phyloP scores from a whole-genome alignment of 2,113 vertebrate species.

The Neodontobutis hainanensis region DNA sequence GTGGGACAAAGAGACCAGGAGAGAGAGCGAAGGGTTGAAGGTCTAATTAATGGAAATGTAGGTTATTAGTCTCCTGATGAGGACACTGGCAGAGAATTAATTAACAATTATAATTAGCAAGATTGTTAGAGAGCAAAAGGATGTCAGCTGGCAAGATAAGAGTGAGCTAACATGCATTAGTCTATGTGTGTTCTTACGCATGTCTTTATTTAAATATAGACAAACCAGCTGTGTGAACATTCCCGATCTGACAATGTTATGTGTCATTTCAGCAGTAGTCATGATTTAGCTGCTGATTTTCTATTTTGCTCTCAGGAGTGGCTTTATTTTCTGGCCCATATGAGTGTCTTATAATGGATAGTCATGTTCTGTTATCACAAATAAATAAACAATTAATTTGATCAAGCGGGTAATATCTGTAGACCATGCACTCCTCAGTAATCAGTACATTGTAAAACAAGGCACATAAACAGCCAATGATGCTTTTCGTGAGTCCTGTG shows the following conservation, averaged over 20 bases:
- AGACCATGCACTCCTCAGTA: conserved; percentile 23
- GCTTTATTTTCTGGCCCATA: conserved; percentile 48
- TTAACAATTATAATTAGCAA: conserved; percentile 89
- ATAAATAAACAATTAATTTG: conserved; percentile 42
- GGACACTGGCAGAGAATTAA: conserved; percentile 83
- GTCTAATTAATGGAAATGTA: conserved; percentile 87
- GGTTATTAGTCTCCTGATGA: conserved; percentile 87
- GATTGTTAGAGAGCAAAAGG: conserved; percentile 86
- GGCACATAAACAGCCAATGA: conserved; percentile 45
- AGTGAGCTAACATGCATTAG: conserved; percentile 46
- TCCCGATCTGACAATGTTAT: conserved; percentile 56
- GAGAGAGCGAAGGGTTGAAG: conserved; percentile 79
- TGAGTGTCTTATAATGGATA: conserved; percentile 44
- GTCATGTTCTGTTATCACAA: conserved; percentile 46
- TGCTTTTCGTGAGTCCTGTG: neutral
- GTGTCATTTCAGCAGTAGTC: conserved; percentile 67
- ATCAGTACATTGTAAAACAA: conserved; percentile 51
- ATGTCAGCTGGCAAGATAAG: conserved; percentile 78
- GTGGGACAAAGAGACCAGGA: conserved; percentile 65
- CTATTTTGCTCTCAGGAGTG: conserved; percentile 20
- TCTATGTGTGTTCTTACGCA: conserved; percentile 34
- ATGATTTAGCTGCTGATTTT: conserved; percentile 60
- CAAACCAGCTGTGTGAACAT: conserved; percentile 52
- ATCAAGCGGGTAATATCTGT: conserved; percentile 8
- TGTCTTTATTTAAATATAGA: conserved; percentile 20